phyloP scores from a whole-genome alignment of 1,140 invertebrate genomes.

The Samia ricini region DNA sequence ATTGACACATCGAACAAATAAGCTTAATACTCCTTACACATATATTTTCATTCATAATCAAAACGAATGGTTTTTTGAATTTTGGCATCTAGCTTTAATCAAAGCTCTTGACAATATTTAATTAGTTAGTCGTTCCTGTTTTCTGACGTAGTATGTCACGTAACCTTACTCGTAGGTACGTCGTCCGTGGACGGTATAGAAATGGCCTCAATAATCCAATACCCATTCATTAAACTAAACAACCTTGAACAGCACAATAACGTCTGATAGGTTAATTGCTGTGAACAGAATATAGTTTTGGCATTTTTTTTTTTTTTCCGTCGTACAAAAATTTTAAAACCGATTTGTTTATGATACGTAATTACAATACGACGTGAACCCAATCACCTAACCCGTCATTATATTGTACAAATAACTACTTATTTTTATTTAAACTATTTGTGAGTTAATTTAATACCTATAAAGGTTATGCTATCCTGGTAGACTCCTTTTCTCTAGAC shows the following conservation, averaged over 20 bases:
- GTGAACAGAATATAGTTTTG: slow-evolving; percentile 66
- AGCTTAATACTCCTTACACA: no score
- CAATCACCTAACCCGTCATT: slow-evolving; percentile 71
- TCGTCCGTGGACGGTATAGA: slow-evolving; percentile 18
- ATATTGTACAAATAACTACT: slow-evolving; percentile 69
- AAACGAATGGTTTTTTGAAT: no score
- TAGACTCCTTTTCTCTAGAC: background rate
- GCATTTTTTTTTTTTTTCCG: slow-evolving; percentile 57
- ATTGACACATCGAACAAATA: no score
- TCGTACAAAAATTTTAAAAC: slow-evolving; percentile 31
- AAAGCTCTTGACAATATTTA: no score
- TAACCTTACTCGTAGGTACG: background rate
- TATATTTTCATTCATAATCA: no score
- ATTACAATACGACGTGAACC: slow-evolving; percentile 61
- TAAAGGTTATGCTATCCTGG: slow-evolving; percentile 28
- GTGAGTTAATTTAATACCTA: slow-evolving; percentile 8
- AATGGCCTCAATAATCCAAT: slow-evolving; percentile 28
- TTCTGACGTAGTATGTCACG: no score
- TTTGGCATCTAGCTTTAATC: no score
- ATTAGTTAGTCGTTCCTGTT: no score
- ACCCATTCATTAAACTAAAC: slow-evolving; percentile 30
- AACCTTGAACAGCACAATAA: slow-evolving; percentile 49
- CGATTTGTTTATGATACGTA: slow-evolving; percentile 72
- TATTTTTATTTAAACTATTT: slow-evolving; percentile 51
- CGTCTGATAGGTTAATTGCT: slow-evolving; percentile 72